These are phyloP conservation scores for Pelmatolapia mariae DNA, from an alignment of 2,113 vertebrate species.

Conservation along the genomic window DNA sequence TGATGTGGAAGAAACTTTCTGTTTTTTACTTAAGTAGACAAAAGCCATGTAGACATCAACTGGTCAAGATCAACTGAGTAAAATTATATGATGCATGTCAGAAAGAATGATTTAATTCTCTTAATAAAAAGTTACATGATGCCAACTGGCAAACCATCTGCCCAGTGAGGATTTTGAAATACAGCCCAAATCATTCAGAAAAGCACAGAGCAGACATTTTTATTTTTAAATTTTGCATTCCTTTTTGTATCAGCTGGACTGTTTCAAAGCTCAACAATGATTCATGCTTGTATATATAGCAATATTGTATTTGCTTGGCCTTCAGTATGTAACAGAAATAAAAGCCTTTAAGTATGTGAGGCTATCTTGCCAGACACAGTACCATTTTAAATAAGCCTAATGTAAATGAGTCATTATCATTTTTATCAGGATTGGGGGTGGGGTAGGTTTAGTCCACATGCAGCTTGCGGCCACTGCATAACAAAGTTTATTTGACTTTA, in stretches of 20 bases:
- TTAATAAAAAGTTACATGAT: neutral
- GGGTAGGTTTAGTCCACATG: neutral
- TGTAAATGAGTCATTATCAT: neutral
- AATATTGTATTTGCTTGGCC: neutral
- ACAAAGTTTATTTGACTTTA: neutral
- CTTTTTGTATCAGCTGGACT: neutral
- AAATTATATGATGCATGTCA: accelerated
- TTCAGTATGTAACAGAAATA: neutral
- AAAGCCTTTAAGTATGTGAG: neutral
- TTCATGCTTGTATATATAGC: neutral
- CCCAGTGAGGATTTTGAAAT: neutral
- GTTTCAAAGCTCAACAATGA: neutral
- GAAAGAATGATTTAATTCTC: neutral
- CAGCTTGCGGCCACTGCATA: neutral
- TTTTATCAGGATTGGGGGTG: neutral
- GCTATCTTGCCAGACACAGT: neutral
- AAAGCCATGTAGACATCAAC: neutral
- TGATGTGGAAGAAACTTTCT: neutral
- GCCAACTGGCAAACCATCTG: neutral
- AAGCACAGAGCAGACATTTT: neutral
- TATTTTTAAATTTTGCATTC: neutral
- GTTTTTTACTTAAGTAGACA: neutral
- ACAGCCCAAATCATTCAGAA: neutral
- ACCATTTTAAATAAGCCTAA: neutral
- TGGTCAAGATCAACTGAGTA: neutral